phyloP scores from a whole-genome alignment of 2,888 invertebrate genomes.

The Platycnemis pennipes region DNA sequence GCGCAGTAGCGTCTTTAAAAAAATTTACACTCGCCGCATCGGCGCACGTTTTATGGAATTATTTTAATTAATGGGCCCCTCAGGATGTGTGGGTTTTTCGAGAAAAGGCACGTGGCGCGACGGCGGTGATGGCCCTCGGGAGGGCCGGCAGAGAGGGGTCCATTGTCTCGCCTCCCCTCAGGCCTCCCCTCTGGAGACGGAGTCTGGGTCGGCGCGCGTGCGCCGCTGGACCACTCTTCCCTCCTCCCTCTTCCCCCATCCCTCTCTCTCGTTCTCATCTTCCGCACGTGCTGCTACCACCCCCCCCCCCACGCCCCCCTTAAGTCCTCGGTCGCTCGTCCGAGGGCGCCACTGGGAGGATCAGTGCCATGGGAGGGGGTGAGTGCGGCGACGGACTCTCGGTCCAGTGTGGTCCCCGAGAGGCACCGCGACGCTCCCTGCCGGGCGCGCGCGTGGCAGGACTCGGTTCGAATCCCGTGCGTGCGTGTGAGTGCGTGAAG shows the following conservation, averaged over 20 bases:
- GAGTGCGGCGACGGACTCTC: neutral
- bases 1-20: no score
- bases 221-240: no score
- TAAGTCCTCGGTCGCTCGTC: neutral
- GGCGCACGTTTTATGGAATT: neutral
- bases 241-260: neutral
- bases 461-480: no score
- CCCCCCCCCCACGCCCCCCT: neutral
- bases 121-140: neutral
- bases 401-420: no score
- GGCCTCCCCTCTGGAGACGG: neutral
- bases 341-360: neutral
- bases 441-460: no score
- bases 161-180: neutral
- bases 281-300: neutral
- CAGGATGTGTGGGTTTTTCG: neutral
- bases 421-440: no score
- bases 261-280: neutral
- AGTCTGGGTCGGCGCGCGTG: neutral
- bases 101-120: neutral
- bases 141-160: neutral
- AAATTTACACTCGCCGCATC: neutral
- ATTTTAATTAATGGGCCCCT: neutral
- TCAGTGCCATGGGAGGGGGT: neutral
- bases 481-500: no score